Conservation (phyloP, 1,140 invertebrate genomes). For the Micrasema minimum region DNA sequence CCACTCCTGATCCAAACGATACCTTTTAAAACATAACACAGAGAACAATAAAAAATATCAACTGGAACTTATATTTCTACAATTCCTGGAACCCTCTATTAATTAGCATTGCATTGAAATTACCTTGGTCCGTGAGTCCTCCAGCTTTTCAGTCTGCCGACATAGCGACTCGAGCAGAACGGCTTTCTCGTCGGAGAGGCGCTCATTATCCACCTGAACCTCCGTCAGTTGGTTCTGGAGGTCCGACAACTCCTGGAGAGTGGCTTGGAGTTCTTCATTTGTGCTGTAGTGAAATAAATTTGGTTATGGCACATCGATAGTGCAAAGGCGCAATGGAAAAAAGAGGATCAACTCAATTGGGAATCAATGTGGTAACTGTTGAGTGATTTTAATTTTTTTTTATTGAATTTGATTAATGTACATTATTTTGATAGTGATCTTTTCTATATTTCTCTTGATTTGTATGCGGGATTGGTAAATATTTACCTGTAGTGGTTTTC, state of each 20-base stretch:
- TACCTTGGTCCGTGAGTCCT: slow-evolving; percentile 81
- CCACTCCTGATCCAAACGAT: too few species aligned
- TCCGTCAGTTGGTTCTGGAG: slow-evolving; percentile 87
- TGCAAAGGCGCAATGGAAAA: neutral
- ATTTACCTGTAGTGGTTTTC: slow-evolving; percentile 81
- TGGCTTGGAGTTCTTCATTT: slow-evolving; percentile 95
- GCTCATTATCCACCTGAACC: slow-evolving; percentile 87
- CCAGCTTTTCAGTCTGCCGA: slow-evolving; percentile 89
- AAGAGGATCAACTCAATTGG: too few species aligned
- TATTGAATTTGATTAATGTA: slow-evolving; percentile 5
- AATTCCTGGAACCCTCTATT: too few species aligned
- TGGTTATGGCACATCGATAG: too few species aligned
- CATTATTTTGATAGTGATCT: too few species aligned
- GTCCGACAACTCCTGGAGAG: slow-evolving; percentile 91
- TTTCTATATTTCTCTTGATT: too few species aligned
- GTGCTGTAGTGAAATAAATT: slow-evolving; percentile 69
- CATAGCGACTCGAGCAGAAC: slow-evolving; percentile 91
- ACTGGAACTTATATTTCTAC: too few species aligned
- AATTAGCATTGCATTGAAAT: too few species aligned
- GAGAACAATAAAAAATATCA: too few species aligned
- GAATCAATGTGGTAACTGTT: too few species aligned
- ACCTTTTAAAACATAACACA: too few species aligned
- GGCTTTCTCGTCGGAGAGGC: slow-evolving; percentile 87
- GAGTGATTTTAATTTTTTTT: too few species aligned
- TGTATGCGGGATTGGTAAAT: neutral